Conservation (phyloP, 2,797 vertebrate genomes). For the Gobionotothen gibberifrons region DNA sequence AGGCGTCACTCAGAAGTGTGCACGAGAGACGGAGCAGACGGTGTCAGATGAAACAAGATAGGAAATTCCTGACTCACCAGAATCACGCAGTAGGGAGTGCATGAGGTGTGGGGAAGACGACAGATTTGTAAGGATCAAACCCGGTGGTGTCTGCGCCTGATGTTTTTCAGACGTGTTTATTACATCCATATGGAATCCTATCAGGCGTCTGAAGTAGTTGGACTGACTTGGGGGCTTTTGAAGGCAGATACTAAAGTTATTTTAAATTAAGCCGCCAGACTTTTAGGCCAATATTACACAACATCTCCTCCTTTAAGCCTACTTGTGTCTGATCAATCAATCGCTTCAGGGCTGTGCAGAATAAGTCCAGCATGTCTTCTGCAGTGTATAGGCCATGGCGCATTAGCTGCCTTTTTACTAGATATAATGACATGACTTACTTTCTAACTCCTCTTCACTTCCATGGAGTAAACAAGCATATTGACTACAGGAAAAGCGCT, state of each 20-base stretch:
- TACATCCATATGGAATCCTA: not conserved
- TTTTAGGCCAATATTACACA: not conserved
- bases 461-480: too few species aligned
- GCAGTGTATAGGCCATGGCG: too few species aligned
- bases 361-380: too few species aligned
- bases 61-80: conserved; percentile 66
- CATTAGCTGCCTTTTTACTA: too few species aligned
- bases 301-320: not conserved
- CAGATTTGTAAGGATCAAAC: conserved; percentile 47
- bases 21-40: conserved; percentile 47
- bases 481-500: too few species aligned
- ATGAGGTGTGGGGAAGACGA: not conserved
- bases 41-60: conserved; percentile 47
- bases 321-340: not conserved
- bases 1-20: conserved; percentile 51
- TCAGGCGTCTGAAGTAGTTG: conserved; percentile 4
- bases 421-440: too few species aligned
- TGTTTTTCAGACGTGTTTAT: conserved; percentile 10
- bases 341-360: too few species aligned
- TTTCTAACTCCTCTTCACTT: too few species aligned
- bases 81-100: not conserved
- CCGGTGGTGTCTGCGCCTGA: not conserved
- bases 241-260: not conserved
- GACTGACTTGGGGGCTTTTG: not conserved
- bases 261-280: not conserved